Percentiles rank a stretch among this genome's conserved stretches.
Conservation (phyloP, 1,140 invertebrate genomes). For the Bombus superbus region DNA sequence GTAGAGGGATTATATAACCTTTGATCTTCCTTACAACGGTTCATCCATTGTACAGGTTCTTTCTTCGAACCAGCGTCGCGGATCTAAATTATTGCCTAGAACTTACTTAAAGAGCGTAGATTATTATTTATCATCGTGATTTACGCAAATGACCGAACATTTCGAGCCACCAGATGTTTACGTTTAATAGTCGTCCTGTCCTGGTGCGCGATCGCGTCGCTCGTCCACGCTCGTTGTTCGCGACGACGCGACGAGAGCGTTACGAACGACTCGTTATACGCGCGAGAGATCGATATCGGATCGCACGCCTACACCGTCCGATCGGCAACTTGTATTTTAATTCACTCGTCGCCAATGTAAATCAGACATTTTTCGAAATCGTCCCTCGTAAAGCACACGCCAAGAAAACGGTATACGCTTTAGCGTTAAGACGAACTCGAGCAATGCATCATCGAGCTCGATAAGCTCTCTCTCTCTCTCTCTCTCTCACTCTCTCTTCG, state of each 20-base stretch:
- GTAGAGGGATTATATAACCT: slow-evolving; percentile 71
- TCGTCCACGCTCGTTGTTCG: slow-evolving; percentile 15
- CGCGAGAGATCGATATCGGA: slow-evolving; percentile 47
- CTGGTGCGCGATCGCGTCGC: slow-evolving; percentile 18
- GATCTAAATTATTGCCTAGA: slow-evolving; percentile 71
- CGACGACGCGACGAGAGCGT: not conserved
- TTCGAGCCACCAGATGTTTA: slow-evolving; percentile 70
- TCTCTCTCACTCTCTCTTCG: not conserved
- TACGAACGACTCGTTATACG: slow-evolving; percentile 19
- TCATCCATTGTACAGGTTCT: slow-evolving; percentile 71
- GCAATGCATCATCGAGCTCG: slow-evolving; percentile 43
- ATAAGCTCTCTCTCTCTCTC: not conserved
- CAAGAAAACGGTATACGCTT: slow-evolving; percentile 8
- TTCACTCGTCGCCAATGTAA: slow-evolving; percentile 55
- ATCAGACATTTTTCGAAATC: slow-evolving; percentile 40
- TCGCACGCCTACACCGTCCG: slow-evolving; percentile 46
- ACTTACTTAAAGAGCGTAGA: slow-evolving; percentile 70
- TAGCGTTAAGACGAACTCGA: not conserved
- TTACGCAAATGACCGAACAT: slow-evolving; percentile 71
- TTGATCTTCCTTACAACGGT: slow-evolving; percentile 71
- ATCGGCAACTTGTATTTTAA: slow-evolving; percentile 57
- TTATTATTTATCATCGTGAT: slow-evolving; percentile 72
- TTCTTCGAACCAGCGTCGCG: slow-evolving; percentile 59
- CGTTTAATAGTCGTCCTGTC: slow-evolving; percentile 62
- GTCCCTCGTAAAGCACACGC: slow-evolving; percentile 32